Percentiles rank a stretch among this genome's conserved stretches.
Evolutionary conservation across 2,113 vertebrate genomes (phyloP).

Genomic region (Phylloscopus whistleri): DNA sequence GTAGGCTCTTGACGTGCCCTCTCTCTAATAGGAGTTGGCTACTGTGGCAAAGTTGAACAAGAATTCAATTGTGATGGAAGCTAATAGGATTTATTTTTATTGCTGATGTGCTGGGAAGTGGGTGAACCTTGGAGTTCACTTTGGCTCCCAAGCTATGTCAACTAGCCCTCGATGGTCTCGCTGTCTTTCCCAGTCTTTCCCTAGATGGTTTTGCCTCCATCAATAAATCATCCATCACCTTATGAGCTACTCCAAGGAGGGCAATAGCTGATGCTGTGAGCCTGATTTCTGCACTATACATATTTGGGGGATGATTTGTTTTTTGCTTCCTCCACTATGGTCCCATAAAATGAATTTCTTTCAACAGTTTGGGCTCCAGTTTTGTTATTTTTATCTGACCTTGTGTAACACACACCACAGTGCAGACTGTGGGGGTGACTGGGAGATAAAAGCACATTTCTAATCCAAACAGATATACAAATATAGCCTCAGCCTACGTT

Average conservation of each 20-base stretch:
- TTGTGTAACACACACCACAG: not conserved
- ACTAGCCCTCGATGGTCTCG: not conserved
- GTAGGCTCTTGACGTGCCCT: not conserved
- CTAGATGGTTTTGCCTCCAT: not conserved
- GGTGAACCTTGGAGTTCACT: not conserved
- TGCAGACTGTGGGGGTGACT: constrained; percentile 8
- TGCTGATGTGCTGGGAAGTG: not conserved
- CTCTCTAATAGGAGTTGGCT: not conserved
- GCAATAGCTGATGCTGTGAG: not conserved
- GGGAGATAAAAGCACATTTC: constrained; percentile 15
- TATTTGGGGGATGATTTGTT: not conserved
- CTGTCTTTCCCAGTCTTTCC: not conserved
- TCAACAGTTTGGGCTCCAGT: not conserved
- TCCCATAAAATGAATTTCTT: not conserved
- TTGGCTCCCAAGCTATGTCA: not conserved
- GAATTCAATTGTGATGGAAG: not conserved
- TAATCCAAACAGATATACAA: not conserved
- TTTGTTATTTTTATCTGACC: constrained; percentile 31
- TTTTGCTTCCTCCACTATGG: not conserved
- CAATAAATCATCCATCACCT: not conserved
- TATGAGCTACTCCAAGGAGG: not conserved
- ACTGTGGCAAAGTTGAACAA: not conserved
- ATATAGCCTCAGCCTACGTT: constrained; percentile 14
- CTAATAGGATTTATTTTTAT: constrained; percentile 41
- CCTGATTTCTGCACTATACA: not conserved